Percentiles rank a stretch among this genome's conserved stretches.
These are phyloP conservation scores for Euclidia mi DNA, from an alignment of 2,888 invertebrate genomes.

Conservation along the genomic window DNA sequence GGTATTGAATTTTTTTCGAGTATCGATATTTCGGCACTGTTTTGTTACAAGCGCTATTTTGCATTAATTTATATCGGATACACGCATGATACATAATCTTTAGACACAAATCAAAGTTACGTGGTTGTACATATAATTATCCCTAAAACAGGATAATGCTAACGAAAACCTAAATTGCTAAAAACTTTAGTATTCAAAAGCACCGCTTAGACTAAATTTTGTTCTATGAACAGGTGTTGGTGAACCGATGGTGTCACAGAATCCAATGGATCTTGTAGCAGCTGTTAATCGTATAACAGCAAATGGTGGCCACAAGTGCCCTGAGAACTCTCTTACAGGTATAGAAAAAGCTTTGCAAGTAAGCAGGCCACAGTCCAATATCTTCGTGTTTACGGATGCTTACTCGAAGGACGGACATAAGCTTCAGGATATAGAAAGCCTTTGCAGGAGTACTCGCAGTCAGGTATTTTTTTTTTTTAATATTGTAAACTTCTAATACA, in stretches of 20 bases:
- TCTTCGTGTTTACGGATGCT: constrained; percentile 78
- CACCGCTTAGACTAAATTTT: constrained; percentile 2
- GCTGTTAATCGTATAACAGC: constrained; percentile 48
- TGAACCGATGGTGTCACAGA: constrained; percentile 33
- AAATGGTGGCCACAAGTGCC: constrained; percentile 65
- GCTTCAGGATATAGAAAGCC: constrained; percentile 42
- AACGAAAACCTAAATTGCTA: too few relatives aligned
- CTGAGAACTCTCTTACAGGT: constrained; percentile 72
- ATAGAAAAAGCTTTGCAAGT: constrained; percentile 67
- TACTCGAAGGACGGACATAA: constrained; percentile 62
- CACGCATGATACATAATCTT: too few relatives aligned
- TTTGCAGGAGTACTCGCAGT: constrained; percentile 59
- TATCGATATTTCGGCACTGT: too few relatives aligned
- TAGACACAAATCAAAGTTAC: too few relatives aligned
- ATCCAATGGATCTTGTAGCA: constrained; percentile 39
- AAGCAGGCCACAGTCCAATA: constrained; percentile 64
- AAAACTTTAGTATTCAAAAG: too few relatives aligned
- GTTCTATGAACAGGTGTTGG: constrained; percentile 53
- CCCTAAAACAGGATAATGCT: too few relatives aligned
- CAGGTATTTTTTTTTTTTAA: constrained; percentile 48
- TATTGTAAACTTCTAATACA: background rate
- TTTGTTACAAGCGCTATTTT: too few relatives aligned
- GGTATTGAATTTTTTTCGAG: too few relatives aligned
- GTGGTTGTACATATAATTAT: too few relatives aligned
- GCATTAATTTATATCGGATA: too few relatives aligned